Base-by-base conservation (phyloP, 2,888 invertebrate genomes). In the Resseliella maxima region DNA sequence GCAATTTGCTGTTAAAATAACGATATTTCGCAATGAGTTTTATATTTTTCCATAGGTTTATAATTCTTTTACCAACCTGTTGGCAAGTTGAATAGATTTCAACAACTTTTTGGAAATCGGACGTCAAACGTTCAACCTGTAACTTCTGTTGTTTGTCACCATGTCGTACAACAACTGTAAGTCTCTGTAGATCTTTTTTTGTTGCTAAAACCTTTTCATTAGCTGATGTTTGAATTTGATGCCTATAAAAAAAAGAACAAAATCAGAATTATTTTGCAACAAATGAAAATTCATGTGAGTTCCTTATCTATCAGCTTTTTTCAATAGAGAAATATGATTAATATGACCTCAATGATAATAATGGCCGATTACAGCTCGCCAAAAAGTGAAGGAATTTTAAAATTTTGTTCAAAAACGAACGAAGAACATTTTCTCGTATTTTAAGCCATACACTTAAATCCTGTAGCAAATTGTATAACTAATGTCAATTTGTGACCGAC, bases 91-190 rank as follows among this genome's bases (percentile, higher is more conserved):
- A 94, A 90, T 96, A 97, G 89, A 94, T 94, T 88, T 94, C 94
- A 27, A 97, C 92, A 0, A 96, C 94, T 88, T 95, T 95, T 88
- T 94, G 94, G 90, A 97, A 98, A 89, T 96, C 96, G 88, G 94
- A 95, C 18, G 95, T 96, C 21, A 98, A 93, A 89, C 96, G 94
- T 88, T 96, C 96, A 86, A 96, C 94, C 90, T 97, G 96, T 88
- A 98, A 91, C 89, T 95, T 96, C 90, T 96, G 95, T 87, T 95
- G 94, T 88, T 95, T 95, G 90, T 96, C 95, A 0, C 95, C 95
- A 87, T 94, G 93, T 21, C 94, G 92, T 86, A 95, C 94, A 36
- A 95, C 92, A 12, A 93, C 93, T 54, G 94, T 95, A 36, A 97
- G 91, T 87, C 95, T 93, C 88, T 94, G 94, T 85, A 97, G 92